Evolutionary conservation across 2,113 vertebrate genomes (phyloP), one percentile per base, ranked within the genome.

Genomic region (Tricholaema leucomelas): DNA sequence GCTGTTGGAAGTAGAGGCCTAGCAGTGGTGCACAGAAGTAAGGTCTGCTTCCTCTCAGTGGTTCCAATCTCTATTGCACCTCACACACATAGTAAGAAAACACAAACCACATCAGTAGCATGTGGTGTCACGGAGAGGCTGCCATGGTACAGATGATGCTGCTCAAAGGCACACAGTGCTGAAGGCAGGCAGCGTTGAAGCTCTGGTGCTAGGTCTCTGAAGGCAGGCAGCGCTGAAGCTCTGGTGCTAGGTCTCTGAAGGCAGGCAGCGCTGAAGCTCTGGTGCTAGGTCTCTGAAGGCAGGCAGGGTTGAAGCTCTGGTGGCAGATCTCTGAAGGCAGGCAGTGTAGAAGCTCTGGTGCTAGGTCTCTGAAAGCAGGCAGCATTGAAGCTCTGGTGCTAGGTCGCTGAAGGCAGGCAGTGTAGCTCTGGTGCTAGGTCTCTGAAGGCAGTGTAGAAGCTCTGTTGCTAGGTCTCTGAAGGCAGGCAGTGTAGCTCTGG

Each of bases 61-160:
- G 50, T 56, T 88, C n/a, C 33, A 83, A 8, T 63, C 42, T 85
- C 24, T 50, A 10, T 16, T 65, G 16, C 12, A 46, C 55, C 33
- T 79, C 28, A 46, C 4, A n/a, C 5, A 10, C 2, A 4, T 0
- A 0, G 38, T 70, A 38, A 77, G 85, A 79, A 78, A 85, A 31
- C 9, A 48, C 38, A 81, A 17, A 50, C 19, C 21, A 30, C 31
- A 46, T 40, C 12, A 31, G 21, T 25, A 12, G 9, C 31, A 15
- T 5, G 30, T 27, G 9, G 11, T 65, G 16, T 67, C 58, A 64
- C 31, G 33, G 24, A 54, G 56, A 81, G 14, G 21, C 10, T 75
- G 25, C 61, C 38, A 79, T 48, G 48, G 15, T 28, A 11, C 0
- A 2, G 0, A 0, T 24, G 31, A 9, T 25, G 18, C 21, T 71